Conservation (phyloP, 1,140 invertebrate species). For the Drosophila pallidifrons region DNA sequence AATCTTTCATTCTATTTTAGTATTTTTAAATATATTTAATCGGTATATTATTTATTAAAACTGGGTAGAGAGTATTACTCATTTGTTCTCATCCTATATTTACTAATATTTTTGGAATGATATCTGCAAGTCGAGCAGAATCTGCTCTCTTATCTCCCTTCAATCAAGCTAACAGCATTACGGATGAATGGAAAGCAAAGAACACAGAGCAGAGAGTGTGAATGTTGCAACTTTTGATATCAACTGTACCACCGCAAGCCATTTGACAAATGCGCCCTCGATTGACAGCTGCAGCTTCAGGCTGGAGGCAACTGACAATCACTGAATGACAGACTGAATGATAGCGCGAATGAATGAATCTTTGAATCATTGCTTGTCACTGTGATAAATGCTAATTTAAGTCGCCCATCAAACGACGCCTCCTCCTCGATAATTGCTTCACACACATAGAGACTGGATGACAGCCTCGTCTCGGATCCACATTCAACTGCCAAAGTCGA, state of each 20-base stretch:
- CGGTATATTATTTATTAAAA: no score
- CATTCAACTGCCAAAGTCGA: not conserved
- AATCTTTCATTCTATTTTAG: no score
- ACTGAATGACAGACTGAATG: conserved; percentile 36
- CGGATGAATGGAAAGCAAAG: not conserved
- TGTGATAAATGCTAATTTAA: conserved; percentile 82
- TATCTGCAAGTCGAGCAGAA: not conserved
- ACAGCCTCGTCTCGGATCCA: conserved; percentile 4
- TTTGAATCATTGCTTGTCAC: conserved; percentile 52
- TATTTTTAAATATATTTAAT: no score
- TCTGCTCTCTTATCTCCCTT: not conserved
- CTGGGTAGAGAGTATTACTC: no score
- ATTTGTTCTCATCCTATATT: no score
- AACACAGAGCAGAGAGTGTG: not conserved
- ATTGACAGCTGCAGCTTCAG: conserved; percentile 29
- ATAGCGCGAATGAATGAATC: conserved; percentile 29
- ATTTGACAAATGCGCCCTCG: conserved; percentile 33
- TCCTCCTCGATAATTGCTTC: conserved; percentile 28
- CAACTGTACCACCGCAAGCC: conserved; percentile 24
- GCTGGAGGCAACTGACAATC: conserved; percentile 9
- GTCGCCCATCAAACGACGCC: conserved; percentile 64
- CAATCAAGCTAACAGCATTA: not conserved
- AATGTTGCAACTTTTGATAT: conserved; percentile 19
- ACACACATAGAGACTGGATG: not conserved
- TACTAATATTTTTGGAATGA: not conserved